Evolutionary conservation across 2,888 invertebrate genomes (phyloP), one percentile per base, ranked within the genome.

Genomic region (Microdon myrmicae): DNA sequence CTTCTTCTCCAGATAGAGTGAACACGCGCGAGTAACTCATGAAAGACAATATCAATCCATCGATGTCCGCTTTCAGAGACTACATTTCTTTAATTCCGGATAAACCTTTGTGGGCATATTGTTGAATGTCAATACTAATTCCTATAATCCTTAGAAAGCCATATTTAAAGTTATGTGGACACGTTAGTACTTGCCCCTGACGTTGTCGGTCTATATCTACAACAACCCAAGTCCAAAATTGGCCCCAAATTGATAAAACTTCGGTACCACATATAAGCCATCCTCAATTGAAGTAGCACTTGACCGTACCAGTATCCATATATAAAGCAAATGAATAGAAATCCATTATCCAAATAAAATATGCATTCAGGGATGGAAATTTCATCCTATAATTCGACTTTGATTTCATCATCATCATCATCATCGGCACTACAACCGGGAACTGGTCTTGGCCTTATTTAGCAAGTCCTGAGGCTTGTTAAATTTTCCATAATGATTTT

Each of bases 201-300:
- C 98, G 98, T 78, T 96, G 96, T 9, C 94, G 83, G 80, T 98
- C 97, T 66, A 97, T 83, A 81, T 98, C 97, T 2, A 97, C 97
- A 1, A 98, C 94, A 68, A n/a, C 95, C 94, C 92, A 98, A 96
- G 78, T 98, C 98, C 13, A 96, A 87, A 70, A 99, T 97, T 0
- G 99, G 98, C 3, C 96, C 98, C 29, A 99, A 84, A 81, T 97
- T 98, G 16, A 96, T 95, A 81, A 96, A 98, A 8, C 90, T 99
- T 92, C 0, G 92, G 87, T 70, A 91, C 90, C 13, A 97, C 94
- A 77, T 95, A 97, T 4, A 93, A 93, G 6, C 90, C 90, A 68
- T 84, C 85, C 39, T 94, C 94, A 76, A 96, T 94, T 0, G 91
- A 83, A 59, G 89, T 87, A 0, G 90, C 88, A 69, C 92, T 92